Base-by-base conservation (phyloP, 35 echinoderm and acorn worm genomes). In the Lytechinus variegatus region DNA sequence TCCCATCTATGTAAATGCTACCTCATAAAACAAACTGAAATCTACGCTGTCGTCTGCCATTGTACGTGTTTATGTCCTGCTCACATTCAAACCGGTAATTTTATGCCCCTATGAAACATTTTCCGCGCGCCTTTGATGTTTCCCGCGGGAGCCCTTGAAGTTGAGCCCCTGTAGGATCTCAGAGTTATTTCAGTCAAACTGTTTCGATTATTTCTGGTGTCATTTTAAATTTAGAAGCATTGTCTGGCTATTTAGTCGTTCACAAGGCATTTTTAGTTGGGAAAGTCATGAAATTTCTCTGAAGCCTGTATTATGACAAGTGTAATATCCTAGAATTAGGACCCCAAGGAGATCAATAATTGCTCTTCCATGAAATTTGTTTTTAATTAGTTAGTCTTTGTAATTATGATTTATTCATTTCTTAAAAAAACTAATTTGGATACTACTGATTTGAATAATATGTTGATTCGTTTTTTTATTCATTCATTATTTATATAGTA, bases 31-130 rank as follows among this genome's bases (percentile, higher is more conserved):
- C 66, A 79, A 79, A 79, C 66, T 16, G 19, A 8, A 79, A 79
- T 24, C 66, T 79, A 16, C 6, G 6, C 66, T 24, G 66, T 79
- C 66, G 66, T 90, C 88, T 44, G 88, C n/a, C 27, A 10, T 51
- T 7, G 52, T 14, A 90, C 53, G 92, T 57, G 92, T 93, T 93
- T 93, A 93, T 55, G 55, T 57, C 53, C 52, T n/a, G 19, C 28
- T 93, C 54, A 53, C 52, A 90, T 14, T 24, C 21, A 79, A 79
- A 79, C 66, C 24, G 52, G 92, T 57, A 93, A 54, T 93, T 93
- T 93, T 93, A 93, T 93, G 92, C 92, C 92, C 92, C 92, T 53
- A 54, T 93, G 92, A 57, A 93, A 93, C 52, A 93, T 93, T 93
- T 93, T 93, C 55, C 8, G 51, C 92, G 21, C 53, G 53, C 54